Conservation (phyloP, 2,888 invertebrate species). For the Acrobasis suavella region DNA sequence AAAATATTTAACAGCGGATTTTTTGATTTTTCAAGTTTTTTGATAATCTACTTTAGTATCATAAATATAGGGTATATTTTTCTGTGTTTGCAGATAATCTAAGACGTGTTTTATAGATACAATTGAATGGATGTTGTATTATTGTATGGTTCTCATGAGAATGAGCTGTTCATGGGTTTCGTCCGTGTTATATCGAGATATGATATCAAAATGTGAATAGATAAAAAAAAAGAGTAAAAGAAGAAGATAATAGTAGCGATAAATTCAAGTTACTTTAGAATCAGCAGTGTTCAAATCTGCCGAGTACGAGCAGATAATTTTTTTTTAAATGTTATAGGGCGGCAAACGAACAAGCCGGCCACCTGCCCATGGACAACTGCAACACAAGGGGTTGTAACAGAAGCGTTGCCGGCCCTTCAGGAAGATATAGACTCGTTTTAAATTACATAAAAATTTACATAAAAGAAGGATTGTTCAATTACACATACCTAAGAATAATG, state of each 20-base stretch:
- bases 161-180: constrained; percentile 24
- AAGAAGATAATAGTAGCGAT: background rate
- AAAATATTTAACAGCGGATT: background rate
- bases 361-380: no score
- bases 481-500: no score
- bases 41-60: background rate
- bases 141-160: constrained; percentile 25
- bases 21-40: background rate
- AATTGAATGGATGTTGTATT: constrained; percentile 4
- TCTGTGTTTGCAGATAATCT: background rate
- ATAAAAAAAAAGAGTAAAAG: background rate
- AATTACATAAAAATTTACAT: no score
- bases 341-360: no score
- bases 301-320: no score
- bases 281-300: no score
- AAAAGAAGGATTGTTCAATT: no score
- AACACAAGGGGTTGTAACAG: no score
- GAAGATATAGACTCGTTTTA: no score
- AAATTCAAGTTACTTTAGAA: no score
- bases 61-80: background rate
- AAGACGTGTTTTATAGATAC: constrained; percentile 16
- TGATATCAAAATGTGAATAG: background rate
- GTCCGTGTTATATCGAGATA: background rate
- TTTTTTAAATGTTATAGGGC: no score
- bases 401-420: no score